Percentiles rank a stretch among this genome's conserved stretches.
Evolutionary conservation across 2,113 vertebrate genomes (phyloP).

Genomic region (Onychorhynchus coronatus): DNA sequence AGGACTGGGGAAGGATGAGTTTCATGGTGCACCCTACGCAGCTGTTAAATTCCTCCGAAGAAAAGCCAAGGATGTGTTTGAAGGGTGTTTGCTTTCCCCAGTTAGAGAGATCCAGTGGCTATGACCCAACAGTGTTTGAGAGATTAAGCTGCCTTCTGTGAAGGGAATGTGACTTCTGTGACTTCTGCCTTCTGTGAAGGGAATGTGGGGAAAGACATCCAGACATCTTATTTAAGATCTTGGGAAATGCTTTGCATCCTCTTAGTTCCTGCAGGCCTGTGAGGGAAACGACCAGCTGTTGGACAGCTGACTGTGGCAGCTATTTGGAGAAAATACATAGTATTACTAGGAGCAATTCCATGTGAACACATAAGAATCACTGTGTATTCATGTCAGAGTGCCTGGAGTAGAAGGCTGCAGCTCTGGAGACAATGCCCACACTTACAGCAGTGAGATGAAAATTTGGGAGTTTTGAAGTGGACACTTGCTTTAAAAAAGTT

Average conservation of each 20-base stretch:
- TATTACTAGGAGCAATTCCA: not conserved
- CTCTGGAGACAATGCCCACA: not conserved
- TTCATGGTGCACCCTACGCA: not conserved
- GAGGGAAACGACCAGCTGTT: not conserved
- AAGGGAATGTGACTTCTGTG: not conserved
- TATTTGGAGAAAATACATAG: not conserved
- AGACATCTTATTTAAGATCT: not conserved
- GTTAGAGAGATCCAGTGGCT: not conserved
- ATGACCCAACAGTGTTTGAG: not conserved
- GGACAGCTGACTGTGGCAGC: not conserved
- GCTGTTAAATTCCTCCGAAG: not conserved
- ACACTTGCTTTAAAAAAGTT: not conserved
- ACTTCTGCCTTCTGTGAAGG: not conserved
- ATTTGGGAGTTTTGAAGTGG: not conserved
- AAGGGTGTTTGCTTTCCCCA: not conserved
- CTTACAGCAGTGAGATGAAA: not conserved
- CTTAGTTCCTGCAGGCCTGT: not conserved
- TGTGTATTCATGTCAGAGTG: not conserved
- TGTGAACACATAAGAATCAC: not conserved
- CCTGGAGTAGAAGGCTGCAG: not conserved
- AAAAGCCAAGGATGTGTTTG: not conserved
- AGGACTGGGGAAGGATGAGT: not conserved
- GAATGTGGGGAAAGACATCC: not conserved
- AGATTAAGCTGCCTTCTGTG: not conserved
- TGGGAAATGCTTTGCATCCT: not conserved